Evolutionary conservation across 2,888 invertebrate species (phyloP).

Genomic region (Apodemia mormo): DNA sequence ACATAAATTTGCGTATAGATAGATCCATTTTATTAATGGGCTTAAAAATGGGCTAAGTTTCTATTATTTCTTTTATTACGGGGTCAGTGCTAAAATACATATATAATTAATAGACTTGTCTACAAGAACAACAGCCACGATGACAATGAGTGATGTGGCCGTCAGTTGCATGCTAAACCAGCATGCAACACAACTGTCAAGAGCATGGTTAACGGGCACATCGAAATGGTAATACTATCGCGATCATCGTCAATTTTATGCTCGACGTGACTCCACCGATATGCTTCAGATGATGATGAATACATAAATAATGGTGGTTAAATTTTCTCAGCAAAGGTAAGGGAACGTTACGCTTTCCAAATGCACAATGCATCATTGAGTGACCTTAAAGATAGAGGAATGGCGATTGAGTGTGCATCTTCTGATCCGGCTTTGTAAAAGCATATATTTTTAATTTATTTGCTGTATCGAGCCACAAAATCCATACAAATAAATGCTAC

Average conservation of each 20-base stretch:
- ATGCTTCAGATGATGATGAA: conserved; percentile 43
- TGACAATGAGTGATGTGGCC: conserved; percentile 14
- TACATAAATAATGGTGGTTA: conserved; percentile 42
- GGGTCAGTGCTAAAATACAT: background rate
- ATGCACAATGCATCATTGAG: background rate
- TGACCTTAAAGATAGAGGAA: background rate
- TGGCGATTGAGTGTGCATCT: background rate
- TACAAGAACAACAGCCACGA: background rate
- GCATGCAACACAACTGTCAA: conserved; percentile 39
- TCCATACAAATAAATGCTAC: no score
- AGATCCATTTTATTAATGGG: no score
- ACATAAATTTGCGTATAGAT: no score
- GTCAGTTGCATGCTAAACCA: conserved; percentile 9
- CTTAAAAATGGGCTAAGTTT: no score
- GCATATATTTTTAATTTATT: no score
- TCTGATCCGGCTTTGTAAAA: no score
- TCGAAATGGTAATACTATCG: conserved; percentile 45
- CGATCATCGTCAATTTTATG: conserved; percentile 47
- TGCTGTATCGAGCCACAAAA: no score
- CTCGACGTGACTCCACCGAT: conserved; percentile 45
- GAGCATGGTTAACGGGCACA: conserved; percentile 45
- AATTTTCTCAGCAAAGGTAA: background rate
- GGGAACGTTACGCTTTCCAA: conserved; percentile 16
- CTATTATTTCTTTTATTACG: no score
- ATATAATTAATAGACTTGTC: background rate